Percentiles rank a stretch among this genome's conserved stretches.
Conservation (phyloP, 1,140 invertebrate genomes). For the Mycetomoellerius zeteki region DNA sequence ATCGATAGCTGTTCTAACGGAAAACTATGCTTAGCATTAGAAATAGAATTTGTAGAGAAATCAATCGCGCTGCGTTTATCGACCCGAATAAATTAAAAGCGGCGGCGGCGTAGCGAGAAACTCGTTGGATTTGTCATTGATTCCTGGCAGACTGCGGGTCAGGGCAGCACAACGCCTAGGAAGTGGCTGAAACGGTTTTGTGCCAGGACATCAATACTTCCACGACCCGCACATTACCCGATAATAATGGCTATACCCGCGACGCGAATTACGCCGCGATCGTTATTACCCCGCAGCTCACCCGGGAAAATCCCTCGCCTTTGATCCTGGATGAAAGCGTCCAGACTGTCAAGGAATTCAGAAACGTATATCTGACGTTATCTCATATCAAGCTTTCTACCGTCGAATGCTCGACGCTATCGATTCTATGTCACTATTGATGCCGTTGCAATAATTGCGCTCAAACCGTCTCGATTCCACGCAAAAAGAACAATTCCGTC, state of each 20-base stretch:
- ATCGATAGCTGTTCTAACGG: constrained; percentile 4
- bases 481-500: not conserved
- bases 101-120: constrained; percentile 2
- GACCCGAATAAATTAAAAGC: constrained; percentile 70
- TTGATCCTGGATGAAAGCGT: constrained; percentile 47
- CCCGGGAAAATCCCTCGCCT: constrained; percentile 38
- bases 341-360: constrained; percentile 37
- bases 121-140: constrained; percentile 83
- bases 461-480: not conserved
- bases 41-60: not conserved
- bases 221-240: constrained; percentile 63
- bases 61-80: constrained; percentile 34
- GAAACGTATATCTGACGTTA: constrained; percentile 39
- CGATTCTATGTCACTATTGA: constrained; percentile 30
- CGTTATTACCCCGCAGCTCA: constrained; percentile 41
- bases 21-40: not conserved
- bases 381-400: constrained; percentile 45
- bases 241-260: constrained; percentile 60
- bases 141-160: constrained; percentile 77
- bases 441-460: constrained; percentile 35
- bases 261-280: constrained; percentile 57
- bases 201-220: constrained; percentile 82
- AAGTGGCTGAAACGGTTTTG: constrained; percentile 79
- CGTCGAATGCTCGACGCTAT: constrained; percentile 33
- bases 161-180: constrained; percentile 80